A percentile compares a stretch with the other conserved stretches of the same genome.
phyloP scores from a whole-genome alignment of 2,113 vertebrate species.

The Balaeniceps rex region DNA sequence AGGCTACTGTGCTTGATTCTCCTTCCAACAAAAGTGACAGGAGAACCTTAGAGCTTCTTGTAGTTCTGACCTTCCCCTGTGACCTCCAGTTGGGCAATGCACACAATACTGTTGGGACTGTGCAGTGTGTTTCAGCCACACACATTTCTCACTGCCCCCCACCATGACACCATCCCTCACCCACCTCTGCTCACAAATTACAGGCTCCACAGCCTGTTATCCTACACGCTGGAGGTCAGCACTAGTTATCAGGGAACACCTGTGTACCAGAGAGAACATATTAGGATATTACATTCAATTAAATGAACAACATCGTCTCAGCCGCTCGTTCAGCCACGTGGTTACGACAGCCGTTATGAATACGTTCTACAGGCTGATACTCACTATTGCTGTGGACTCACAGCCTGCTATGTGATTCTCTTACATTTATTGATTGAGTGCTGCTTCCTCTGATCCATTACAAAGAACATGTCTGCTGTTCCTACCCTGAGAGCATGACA shows the following conservation, averaged over 20 bases:
- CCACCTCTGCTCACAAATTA: neutral
- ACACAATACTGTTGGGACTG: neutral
- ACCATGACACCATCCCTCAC: neutral
- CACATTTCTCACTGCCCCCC: neutral
- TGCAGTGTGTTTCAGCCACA: neutral
- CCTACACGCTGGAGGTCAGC: neutral
- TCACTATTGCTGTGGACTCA: neutral
- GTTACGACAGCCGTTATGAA: neutral
- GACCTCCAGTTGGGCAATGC: neutral
- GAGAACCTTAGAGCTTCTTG: neutral
- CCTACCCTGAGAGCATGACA: neutral
- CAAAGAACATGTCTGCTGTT: neutral
- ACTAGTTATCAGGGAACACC: neutral
- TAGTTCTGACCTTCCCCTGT: neutral
- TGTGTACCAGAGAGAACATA: neutral
- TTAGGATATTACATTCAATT: slow-evolving; percentile 9
- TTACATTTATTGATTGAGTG: neutral
- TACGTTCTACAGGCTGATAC: slow-evolving; percentile 3
- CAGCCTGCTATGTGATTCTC: neutral
- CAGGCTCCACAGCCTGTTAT: neutral
- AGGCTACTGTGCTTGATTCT: neutral
- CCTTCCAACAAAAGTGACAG: neutral
- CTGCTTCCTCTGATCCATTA: neutral
- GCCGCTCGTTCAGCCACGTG: neutral
- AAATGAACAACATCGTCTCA: neutral